These are phyloP conservation scores for Lontra canadensis DNA, from an alignment of 2,113 vertebrate genomes.

Conservation along the genomic window DNA sequence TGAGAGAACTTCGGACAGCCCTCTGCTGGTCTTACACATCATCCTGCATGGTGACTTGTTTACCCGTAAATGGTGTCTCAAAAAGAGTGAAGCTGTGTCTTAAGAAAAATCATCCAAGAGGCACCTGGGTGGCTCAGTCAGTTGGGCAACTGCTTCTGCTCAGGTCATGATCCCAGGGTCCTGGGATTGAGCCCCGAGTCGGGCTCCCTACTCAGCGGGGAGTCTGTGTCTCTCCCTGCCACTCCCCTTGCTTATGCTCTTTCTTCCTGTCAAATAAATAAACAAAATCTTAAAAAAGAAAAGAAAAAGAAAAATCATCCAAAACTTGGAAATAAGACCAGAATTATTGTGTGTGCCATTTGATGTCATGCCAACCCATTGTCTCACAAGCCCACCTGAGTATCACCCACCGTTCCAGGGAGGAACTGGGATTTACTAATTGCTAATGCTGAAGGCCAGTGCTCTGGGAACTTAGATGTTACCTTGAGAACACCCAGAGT, in stretches of 20 bases:
- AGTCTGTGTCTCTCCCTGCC: no score
- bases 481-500: background rate
- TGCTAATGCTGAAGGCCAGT: background rate
- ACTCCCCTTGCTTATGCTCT: no score
- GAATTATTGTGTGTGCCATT: background rate
- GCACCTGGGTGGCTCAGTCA: no score
- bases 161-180: no score
- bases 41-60: background rate
- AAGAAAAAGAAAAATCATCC: background rate
- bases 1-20: background rate
- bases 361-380: background rate
- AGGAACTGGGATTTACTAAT: background rate
- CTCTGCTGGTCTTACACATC: background rate
- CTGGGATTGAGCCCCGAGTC: no score
- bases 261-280: no score
- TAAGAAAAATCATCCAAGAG: background rate
- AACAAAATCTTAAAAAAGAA: background rate
- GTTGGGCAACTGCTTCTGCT: no score
- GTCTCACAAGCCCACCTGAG: background rate
- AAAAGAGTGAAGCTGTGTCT: background rate
- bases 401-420: background rate
- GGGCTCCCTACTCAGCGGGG: no score
- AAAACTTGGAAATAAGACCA: background rate
- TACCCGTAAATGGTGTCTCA: background rate
- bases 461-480: background rate